Percentiles rank a stretch among this genome's conserved stretches.
Conservation (phyloP, 2,113 vertebrate genomes). For the Craseonycteris thonglongyai region DNA sequence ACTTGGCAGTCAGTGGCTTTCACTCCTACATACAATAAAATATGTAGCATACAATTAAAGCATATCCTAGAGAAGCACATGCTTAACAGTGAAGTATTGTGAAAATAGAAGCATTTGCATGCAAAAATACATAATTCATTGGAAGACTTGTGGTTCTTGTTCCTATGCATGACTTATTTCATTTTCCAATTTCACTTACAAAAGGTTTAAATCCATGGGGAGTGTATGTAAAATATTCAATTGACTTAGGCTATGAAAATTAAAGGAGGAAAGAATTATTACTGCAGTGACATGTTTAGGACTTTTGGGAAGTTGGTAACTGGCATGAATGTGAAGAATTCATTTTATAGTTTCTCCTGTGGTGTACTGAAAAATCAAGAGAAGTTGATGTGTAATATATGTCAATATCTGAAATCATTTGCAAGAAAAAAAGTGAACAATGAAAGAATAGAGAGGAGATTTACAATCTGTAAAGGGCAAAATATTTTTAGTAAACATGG, state of each 20-base stretch:
- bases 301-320: slow-evolving; percentile 33
- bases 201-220: slow-evolving; percentile 55
- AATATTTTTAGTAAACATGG: background rate
- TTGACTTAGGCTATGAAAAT: slow-evolving; percentile 34
- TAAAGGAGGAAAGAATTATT: slow-evolving; percentile 56
- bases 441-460: background rate
- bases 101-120: slow-evolving; percentile 59
- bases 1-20: slow-evolving; percentile 38
- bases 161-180: slow-evolving; percentile 65
- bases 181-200: slow-evolving; percentile 68
- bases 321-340: slow-evolving; percentile 28
- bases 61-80: background rate
- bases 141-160: slow-evolving; percentile 44
- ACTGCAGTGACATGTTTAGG: slow-evolving; percentile 34
- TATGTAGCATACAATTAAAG: slow-evolving; percentile 21
- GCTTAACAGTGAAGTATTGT: slow-evolving; percentile 47
- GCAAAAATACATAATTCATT: slow-evolving; percentile 52
- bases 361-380: background rate
- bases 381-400: background rate
- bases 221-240: slow-evolving; percentile 48
- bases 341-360: background rate
- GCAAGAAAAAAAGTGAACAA: background rate
- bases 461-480: background rate
- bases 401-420: background rate
- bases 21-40: slow-evolving; percentile 19